Evolutionary conservation across 2,113 vertebrate species (phyloP), one percentile per base, ranked within the genome.

Genomic region (Larimichthys crocea): DNA sequence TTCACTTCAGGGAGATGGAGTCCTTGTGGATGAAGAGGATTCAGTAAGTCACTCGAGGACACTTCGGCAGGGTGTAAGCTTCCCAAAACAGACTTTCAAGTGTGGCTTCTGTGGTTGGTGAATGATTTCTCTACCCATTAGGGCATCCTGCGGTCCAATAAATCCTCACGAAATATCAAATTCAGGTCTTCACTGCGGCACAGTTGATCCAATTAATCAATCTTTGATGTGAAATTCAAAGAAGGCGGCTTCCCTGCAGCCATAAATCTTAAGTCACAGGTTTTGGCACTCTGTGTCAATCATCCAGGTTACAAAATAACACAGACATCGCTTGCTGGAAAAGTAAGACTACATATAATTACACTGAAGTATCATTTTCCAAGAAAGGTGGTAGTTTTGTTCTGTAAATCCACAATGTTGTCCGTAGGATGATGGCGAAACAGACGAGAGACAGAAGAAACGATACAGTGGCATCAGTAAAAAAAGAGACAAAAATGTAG

Each of bases 401-500:
- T 83, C 50, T 57, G 74, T 64, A 81, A 77, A 82, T 91, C 85
- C 84, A n/a, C 40, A 73, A 73, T 72, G 50, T 56, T 72, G 72
- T 83, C 81, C 64, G 19, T 77, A 80, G 16, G 22, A 70, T n/a
- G 71, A 79, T 67, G 76, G 67, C 20, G 48, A 62, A 8, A 52
- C 3, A 29, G 60, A 85, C 71, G 70, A 83, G 29, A 78, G 42
- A 53, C 83, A 74, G 69, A 76, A 81, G 72, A 64, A 70, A 71
- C 55, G 72, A 81, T 61, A 82, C 64, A 79, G 44, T 74, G 61
- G 72, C 71, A 79, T 83, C 85, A 65, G 59, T 64, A 53, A 79
- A 82, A 69, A 74, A 66, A 74, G 71, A 48, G 64, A 84, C 12
- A 24, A 71, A 86, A 93, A 93, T 89, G 88, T 94, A 94, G 93